Conservation (phyloP, 2,888 invertebrate genomes). For the Caenorhabditis sp. region DNA sequence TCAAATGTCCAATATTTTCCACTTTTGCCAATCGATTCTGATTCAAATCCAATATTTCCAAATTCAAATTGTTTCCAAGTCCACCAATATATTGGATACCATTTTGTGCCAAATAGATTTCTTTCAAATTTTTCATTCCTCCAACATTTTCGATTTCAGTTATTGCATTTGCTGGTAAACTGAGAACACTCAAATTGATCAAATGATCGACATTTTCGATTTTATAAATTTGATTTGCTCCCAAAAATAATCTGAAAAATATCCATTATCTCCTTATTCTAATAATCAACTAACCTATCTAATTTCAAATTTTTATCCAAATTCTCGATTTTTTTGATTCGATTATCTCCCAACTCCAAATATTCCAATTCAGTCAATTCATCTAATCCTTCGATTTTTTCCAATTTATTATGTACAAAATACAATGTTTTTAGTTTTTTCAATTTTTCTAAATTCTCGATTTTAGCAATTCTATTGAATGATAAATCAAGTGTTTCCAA, state of each 20-base stretch:
- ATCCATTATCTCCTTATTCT: background rate
- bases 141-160: constrained; percentile 77
- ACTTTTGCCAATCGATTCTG: constrained; percentile 57
- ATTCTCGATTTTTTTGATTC: constrained; percentile 75
- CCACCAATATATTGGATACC: constrained; percentile 83
- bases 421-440: constrained; percentile 72
- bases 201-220: constrained; percentile 75
- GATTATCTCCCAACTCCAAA: constrained; percentile 93
- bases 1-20: constrained; percentile 51
- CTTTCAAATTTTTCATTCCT: constrained; percentile 79
- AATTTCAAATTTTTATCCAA: constrained; percentile 47
- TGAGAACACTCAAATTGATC: constrained; percentile 48
- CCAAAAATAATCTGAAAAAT: constrained; percentile 79
- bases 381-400: constrained; percentile 72
- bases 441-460: constrained; percentile 71
- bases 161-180: constrained; percentile 55
- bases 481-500: constrained; percentile 92
- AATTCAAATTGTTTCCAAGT: constrained; percentile 73
- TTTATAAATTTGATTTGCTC: constrained; percentile 91
- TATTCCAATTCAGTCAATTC: constrained; percentile 79
- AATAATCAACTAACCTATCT: constrained; percentile 14
- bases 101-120: constrained; percentile 92
- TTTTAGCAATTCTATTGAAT: constrained; percentile 81
- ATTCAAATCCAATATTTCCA: constrained; percentile 63
- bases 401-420: constrained; percentile 75